A percentile compares a stretch with the other conserved stretches of the same genome.
phyloP scores from a whole-genome alignment of 2,888 invertebrate species.

The Onchidella celtica region DNA sequence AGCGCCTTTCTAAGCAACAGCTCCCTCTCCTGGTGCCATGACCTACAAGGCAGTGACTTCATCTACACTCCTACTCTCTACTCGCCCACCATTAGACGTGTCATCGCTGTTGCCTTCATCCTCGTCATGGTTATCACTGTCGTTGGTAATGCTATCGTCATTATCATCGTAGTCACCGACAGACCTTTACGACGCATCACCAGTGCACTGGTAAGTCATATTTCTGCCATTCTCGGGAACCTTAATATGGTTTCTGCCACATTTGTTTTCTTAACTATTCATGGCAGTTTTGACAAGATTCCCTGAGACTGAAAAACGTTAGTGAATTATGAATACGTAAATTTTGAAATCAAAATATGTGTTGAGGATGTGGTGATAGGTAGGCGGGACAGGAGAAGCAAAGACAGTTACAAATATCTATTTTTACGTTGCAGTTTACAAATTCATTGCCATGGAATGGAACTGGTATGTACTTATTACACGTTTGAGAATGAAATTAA shows the following conservation, averaged over 20 bases:
- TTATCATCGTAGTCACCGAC: slow-evolving; percentile 27
- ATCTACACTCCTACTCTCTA: slow-evolving; percentile 42
- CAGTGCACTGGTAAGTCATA: slow-evolving; percentile 32
- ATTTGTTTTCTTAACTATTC: neutral
- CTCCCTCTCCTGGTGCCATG: slow-evolving; percentile 22
- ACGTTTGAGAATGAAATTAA: too few relatives aligned
- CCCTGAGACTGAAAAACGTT: too few relatives aligned
- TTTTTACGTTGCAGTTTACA: too few relatives aligned
- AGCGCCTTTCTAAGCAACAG: neutral
- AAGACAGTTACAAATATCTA: too few relatives aligned
- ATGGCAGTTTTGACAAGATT: neutral
- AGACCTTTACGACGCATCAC: slow-evolving; percentile 21
- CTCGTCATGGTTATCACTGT: slow-evolving; percentile 20
- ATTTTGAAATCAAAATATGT: too few relatives aligned
- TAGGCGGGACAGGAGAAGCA: too few relatives aligned
- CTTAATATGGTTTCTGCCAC: too few relatives aligned
- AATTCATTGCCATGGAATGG: too few relatives aligned
- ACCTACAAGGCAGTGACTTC: slow-evolving; percentile 29
- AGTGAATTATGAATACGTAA: too few relatives aligned
- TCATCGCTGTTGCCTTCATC: slow-evolving; percentile 31
- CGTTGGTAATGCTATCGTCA: slow-evolving; percentile 28
- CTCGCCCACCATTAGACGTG: neutral
- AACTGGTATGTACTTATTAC: too few relatives aligned
- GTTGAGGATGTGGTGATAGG: too few relatives aligned
- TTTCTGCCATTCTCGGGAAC: neutral